A percentile compares a stretch with the other conserved stretches of the same genome.
Conservation (phyloP, 2,113 vertebrate species). For the Dromaius novaehollandiae region DNA sequence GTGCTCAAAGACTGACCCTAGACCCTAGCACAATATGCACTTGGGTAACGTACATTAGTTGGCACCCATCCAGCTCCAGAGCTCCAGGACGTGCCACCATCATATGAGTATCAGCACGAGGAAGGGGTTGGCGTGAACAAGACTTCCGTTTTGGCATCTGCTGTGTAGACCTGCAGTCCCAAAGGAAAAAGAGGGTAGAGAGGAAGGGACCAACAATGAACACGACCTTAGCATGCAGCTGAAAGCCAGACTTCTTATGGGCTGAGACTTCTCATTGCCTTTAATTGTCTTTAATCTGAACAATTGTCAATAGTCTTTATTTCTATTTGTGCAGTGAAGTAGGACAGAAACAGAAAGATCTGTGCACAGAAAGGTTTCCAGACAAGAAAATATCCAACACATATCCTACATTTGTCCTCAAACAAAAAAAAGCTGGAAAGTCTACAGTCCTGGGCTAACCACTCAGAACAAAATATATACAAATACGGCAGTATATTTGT, state of each 20-base stretch:
- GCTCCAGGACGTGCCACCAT: neutral
- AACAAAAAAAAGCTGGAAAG: neutral
- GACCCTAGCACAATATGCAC: neutral
- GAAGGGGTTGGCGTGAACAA: neutral
- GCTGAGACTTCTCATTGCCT: neutral
- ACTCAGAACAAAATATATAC: neutral
- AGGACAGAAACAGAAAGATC: neutral
- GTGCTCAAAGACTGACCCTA: neutral
- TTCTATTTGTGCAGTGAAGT: neutral
- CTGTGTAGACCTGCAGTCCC: neutral
- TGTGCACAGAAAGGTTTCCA: neutral
- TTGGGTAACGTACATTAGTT: neutral
- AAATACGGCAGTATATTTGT: fast-evolving
- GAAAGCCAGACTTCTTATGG: neutral
- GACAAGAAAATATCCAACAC: neutral
- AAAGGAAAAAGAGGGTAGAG: neutral
- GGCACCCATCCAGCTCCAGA: neutral
- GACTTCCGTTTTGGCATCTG: neutral
- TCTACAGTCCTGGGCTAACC: neutral
- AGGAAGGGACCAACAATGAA: neutral
- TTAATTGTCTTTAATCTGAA: neutral
- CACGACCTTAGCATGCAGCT: neutral
- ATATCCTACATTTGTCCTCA: neutral
- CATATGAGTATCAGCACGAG: neutral
- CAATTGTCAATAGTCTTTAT: neutral